Base-by-base conservation (phyloP, 2,797 vertebrate genomes). In the Meda fulgida region DNA sequence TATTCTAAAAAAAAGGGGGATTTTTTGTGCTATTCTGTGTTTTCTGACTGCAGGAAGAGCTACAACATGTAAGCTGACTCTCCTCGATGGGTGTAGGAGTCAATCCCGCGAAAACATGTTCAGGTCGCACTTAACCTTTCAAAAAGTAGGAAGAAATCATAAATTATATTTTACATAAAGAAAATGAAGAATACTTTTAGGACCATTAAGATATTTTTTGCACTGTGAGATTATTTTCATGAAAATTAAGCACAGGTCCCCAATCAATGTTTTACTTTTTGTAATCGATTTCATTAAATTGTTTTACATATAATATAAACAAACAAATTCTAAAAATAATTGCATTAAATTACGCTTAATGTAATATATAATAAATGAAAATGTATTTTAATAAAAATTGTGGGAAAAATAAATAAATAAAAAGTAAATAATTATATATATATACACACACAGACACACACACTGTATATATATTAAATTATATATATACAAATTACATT, bases 11-110 rank as follows among this genome's bases (percentile, higher is more conserved):
- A 65, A 70, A 70, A 21, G 0, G 0, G 4, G 6, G 1, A 23
- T 31, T 48, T 46, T 29, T 21, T 29, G 0, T 4, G 14, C 14
- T 26, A 4, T 65, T 65, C 4, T 0, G 5, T 70, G 66, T 81
- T 70, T 19, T 81, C 16, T 70, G 51, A 53, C 14, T 67, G 7
- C 31, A 80, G 78, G 77, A 80, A 80, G 78, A 53, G 65, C 65
- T 7, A 4, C 40, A 46, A 63, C 26, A 43, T 78, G 79, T 55
- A 70, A 81, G 69, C 66, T 13, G 79, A 81, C 79, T 81, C 77
- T 67, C 78, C 19, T 36, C 43, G 8, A 18, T 0, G 63, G 63
- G 43, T 51, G 38, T 48, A 16, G 29, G 26, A 65, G 19, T 23
- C n/a, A 51, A 34, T 34, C 43, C 46, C 3, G 1, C 10, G 1